A percentile compares a stretch with the other conserved stretches of the same genome.
Evolutionary conservation across 2,113 vertebrate genomes (phyloP).

Genomic region (Erpornis zantholeuca): DNA sequence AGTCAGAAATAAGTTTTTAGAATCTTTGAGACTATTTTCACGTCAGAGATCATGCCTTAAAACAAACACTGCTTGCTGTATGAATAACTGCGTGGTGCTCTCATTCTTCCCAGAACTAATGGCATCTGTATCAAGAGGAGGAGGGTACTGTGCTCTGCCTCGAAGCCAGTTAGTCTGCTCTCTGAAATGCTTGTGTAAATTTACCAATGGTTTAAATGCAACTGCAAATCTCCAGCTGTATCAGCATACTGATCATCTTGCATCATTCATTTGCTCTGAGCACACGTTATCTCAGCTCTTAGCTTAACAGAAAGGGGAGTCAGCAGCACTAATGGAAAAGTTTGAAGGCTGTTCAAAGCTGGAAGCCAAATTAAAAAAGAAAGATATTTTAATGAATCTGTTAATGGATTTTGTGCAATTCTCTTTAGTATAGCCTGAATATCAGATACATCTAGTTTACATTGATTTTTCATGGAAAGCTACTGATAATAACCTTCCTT

Average conservation of each 20-base stretch:
- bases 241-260: neutral
- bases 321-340: neutral
- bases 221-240: neutral
- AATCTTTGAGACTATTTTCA: neutral
- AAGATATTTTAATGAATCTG: neutral
- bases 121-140: neutral
- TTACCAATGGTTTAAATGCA: neutral
- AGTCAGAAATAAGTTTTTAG: neutral
- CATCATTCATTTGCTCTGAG: conserved; percentile 21
- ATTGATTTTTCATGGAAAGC: neutral
- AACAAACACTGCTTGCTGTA: neutral
- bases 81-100: neutral
- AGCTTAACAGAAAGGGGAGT: neutral
- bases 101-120: neutral
- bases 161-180: neutral
- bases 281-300: neutral
- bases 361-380: neutral
- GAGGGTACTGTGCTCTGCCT: neutral
- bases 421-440: neutral
- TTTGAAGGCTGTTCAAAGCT: neutral
- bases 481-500: neutral
- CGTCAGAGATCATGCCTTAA: neutral
- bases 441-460: neutral
- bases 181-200: conserved; percentile 24
- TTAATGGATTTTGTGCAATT: neutral